Evolutionary conservation across 2,888 invertebrate species (phyloP).

Genomic region (Campaea margaritaria): DNA sequence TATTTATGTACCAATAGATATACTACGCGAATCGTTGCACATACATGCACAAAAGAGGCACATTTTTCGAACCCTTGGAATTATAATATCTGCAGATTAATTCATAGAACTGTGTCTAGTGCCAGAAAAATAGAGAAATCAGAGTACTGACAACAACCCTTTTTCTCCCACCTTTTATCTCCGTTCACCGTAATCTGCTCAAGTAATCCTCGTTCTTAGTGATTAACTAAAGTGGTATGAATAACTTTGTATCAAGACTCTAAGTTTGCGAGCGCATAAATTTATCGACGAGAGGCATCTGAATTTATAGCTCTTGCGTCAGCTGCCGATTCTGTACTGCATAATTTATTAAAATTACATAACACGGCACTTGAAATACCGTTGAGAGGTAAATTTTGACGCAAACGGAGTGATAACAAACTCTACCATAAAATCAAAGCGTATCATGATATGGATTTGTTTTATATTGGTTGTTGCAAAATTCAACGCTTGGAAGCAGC

Average conservation of each 20-base stretch:
- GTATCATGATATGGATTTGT: too few relatives aligned
- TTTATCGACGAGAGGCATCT: conserved; percentile 61
- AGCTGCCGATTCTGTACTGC: conserved; percentile 34
- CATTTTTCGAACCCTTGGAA: too few relatives aligned
- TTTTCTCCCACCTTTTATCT: conserved; percentile 12
- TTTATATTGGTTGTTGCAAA: too few relatives aligned
- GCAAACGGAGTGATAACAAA: neutral
- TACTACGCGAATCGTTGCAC: too few relatives aligned
- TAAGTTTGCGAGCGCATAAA: conserved; percentile 63
- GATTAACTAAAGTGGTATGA: conserved; percentile 63
- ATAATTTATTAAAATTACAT: conserved; percentile 30
- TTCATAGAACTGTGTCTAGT: neutral
- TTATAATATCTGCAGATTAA: too few relatives aligned
- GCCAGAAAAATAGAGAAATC: neutral
- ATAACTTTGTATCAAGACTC: conserved; percentile 57
- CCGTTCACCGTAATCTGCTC: conserved; percentile 50
- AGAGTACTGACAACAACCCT: neutral
- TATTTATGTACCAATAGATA: too few relatives aligned
- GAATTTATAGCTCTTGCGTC: conserved; percentile 60
- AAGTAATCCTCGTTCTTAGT: conserved; percentile 43
- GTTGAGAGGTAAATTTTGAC: conserved; percentile 10
- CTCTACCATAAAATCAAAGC: too few relatives aligned
- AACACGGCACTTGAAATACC: conserved; percentile 14
- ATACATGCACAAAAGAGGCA: too few relatives aligned
- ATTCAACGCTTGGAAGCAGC: too few relatives aligned